Percentiles rank a stretch among this genome's conserved stretches.
Conservation (phyloP, 2,113 vertebrate species). For the Psophia crepitans region DNA sequence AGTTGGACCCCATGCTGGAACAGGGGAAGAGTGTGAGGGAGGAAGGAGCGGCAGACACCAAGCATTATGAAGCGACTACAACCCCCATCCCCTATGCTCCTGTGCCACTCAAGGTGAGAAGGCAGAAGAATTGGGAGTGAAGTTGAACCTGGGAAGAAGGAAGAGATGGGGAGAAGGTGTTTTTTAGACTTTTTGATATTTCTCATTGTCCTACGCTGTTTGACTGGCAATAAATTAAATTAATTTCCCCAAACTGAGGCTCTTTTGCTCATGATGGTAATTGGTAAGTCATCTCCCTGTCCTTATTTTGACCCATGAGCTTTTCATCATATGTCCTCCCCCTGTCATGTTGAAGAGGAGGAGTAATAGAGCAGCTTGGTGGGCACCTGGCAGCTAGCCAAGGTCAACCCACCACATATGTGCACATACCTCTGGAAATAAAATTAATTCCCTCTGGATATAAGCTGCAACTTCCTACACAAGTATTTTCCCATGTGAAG, state of each 20-base stretch:
- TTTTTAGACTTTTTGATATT: neutral
- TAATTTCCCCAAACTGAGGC: neutral
- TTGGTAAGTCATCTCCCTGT: neutral
- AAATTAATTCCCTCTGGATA: neutral
- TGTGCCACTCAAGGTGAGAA: neutral
- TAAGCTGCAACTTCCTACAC: neutral
- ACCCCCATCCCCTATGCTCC: no score
- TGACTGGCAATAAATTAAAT: neutral
- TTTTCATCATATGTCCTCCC: neutral
- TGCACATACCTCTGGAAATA: neutral
- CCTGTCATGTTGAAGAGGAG: neutral
- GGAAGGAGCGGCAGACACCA: neutral
- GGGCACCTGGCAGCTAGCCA: neutral
- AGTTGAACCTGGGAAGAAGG: neutral
- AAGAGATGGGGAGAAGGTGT: neutral
- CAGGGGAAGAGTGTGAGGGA: neutral
- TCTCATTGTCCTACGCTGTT: neutral
- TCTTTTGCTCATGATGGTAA: neutral
- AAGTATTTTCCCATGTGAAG: neutral
- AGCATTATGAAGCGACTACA: neutral
- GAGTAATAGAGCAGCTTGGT: neutral
- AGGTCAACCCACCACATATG: rapidly evolving
- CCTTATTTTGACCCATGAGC: neutral
- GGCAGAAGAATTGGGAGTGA: neutral
- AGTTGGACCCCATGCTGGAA: neutral